Evolutionary conservation across 2,113 vertebrate genomes (phyloP), one percentile per base, ranked within the genome.

Genomic region (Anolis carolinensis): DNA sequence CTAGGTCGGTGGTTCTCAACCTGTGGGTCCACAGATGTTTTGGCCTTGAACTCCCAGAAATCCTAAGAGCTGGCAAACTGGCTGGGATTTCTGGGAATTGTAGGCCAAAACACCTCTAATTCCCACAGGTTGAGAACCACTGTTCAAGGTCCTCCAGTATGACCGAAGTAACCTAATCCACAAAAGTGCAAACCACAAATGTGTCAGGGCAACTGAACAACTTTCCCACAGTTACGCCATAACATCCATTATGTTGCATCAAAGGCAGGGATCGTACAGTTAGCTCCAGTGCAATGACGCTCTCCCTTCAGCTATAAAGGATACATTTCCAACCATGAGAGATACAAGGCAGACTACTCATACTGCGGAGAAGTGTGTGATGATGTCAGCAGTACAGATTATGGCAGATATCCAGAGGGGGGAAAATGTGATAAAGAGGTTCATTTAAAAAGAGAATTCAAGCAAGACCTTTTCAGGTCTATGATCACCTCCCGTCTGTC

Each of bases 361-460:
- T 86, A 23, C 39, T 39, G 86, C 55, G 27, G 76, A 6, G 70
- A n/a, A 79, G 25, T 59, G 65, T 87, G 21, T 82, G 48, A 82
- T 71, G 48, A 71, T 68, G 63, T 82, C 86, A 87, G 80, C 86
- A 78, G 18, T 71, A 82, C 48, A 75, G 63, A 82, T 68, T 59
- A 78, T 71, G 63, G 86, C 63, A 20, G 59, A 30, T 59, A 63
- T 78, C 65, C 65, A 72, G 52, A 18, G 68, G 48, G 1, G n/a
- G 50, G 36, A 34, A 63, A 65, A n/a, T 70, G 30, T 83, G 86
- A 87, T 48, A 62, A 87, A 82, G 80, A 87, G 48, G 11, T 82
- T 87, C 80, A 87, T 76, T 77, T 71, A 48, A 62, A 70, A 82
- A 83, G 63, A 34, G 50, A 87, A 78, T 83, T 76, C 65, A 87